Evolutionary conservation across 2,113 vertebrate species (phyloP).

Genomic region (Corythornis cristatus): DNA sequence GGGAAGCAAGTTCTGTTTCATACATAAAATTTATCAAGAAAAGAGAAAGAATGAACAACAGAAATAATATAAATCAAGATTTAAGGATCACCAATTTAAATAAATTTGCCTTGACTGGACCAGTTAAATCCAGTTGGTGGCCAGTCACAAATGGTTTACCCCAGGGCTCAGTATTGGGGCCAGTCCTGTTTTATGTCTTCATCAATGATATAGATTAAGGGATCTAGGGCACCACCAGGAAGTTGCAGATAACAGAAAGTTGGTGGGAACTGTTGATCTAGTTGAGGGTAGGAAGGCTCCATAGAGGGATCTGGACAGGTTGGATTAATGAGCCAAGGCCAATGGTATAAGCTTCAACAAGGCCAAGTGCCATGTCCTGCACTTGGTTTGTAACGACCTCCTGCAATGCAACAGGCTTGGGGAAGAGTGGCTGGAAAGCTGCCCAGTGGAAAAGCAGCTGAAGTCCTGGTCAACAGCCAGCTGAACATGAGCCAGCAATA

Average conservation of each 20-base stretch:
- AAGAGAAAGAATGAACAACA: background rate
- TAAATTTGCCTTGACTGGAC: background rate
- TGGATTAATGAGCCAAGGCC: background rate
- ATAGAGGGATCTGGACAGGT: background rate
- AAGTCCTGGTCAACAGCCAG: rapidly evolving
- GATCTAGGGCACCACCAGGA: rapidly evolving
- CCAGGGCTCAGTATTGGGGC: background rate
- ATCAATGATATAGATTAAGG: background rate
- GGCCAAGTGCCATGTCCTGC: background rate
- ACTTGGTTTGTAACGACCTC: background rate
- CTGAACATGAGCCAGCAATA: background rate
- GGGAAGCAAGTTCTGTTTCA: background rate
- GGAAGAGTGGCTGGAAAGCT: background rate
- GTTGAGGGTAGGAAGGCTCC: background rate
- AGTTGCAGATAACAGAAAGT: background rate
- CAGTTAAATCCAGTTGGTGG: background rate
- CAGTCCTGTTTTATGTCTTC: background rate
- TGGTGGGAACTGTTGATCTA: background rate
- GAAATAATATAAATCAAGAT: background rate
- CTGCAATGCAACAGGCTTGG: background rate
- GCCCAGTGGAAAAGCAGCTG: background rate
- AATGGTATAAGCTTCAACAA: background rate
- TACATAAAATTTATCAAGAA: background rate
- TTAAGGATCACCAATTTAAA: background rate
- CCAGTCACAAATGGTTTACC: background rate